phyloP scores from a whole-genome alignment of 2,888 invertebrate genomes.

The Rhamphomyia laevipes region DNA sequence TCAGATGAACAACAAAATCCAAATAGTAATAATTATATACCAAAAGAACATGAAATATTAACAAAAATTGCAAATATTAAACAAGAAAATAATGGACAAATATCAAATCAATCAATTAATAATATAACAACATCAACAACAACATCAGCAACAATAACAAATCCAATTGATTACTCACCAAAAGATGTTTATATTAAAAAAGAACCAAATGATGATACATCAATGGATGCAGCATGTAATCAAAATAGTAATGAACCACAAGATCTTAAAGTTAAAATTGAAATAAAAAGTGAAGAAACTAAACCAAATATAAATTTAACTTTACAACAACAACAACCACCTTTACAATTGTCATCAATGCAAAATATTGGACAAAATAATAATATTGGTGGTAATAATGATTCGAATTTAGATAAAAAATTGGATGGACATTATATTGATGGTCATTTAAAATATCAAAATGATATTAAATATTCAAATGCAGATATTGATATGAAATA shows the following conservation, averaged over 20 bases:
- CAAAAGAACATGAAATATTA: constrained; percentile 35
- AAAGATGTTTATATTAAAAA: constrained; percentile 49
- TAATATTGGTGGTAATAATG: constrained; percentile 17
- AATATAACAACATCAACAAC: constrained; percentile 11
- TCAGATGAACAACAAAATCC: neutral
- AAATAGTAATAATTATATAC: constrained; percentile 12
- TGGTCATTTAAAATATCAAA: constrained; percentile 9
- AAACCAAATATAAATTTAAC: constrained; percentile 23
- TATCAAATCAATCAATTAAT: neutral
- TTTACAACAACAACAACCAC: constrained; percentile 17
- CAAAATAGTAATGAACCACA: constrained; percentile 50
- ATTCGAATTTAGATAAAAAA: neutral
- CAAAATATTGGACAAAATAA: constrained; percentile 11
- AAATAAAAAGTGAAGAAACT: constrained; percentile 41
- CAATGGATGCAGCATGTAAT: constrained; percentile 37
- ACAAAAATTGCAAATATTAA: constrained; percentile 37
- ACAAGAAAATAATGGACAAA: constrained; percentile 28
- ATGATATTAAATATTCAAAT: constrained; percentile 26
- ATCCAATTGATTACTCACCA: constrained; percentile 41
- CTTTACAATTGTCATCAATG: constrained; percentile 10
- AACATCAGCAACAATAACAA: constrained; percentile 28
- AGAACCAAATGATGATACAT: constrained; percentile 37
- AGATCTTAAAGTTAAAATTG: constrained; percentile 61
- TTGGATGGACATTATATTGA: constrained; percentile 21
- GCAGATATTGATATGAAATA: constrained; percentile 34